Evolutionary conservation across 2,113 vertebrate species (phyloP).

Genomic region (Oxyura jamaicensis): DNA sequence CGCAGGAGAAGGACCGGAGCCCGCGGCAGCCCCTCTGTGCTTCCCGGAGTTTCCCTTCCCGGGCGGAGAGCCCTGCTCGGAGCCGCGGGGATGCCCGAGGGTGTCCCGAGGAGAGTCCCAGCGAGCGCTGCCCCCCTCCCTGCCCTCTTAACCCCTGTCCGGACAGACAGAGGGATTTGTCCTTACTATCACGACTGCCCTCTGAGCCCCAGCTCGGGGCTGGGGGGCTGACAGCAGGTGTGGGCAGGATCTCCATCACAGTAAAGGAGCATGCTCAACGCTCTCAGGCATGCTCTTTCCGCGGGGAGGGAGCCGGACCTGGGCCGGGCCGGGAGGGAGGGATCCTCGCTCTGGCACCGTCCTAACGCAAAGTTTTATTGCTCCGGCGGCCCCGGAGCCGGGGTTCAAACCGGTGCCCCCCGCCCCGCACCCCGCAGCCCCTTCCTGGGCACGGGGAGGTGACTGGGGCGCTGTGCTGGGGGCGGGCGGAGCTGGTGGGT

Average conservation of each 20-base stretch:
- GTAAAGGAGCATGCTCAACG: slow-evolving; percentile 45
- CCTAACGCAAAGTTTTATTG: slow-evolving; percentile 32
- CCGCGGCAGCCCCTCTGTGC: not conserved
- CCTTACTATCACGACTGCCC: no score
- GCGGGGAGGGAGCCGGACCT: not conserved
- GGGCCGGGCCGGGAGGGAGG: not conserved
- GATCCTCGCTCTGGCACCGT: not conserved
- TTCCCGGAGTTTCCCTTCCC: not conserved
- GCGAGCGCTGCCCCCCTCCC: not conserved
- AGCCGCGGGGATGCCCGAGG: no score
- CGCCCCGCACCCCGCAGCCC: not conserved
- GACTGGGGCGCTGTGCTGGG: not conserved
- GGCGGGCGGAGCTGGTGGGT: not conserved
- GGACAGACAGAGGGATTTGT: not conserved
- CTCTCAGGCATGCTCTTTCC: slow-evolving; percentile 20
- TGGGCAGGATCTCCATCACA: not conserved
- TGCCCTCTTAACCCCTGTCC: no score
- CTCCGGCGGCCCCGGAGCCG: not conserved
- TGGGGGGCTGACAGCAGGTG: not conserved
- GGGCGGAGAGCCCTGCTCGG: no score
- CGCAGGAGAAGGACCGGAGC: not conserved
- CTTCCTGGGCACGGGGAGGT: not conserved
- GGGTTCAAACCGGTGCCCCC: no score
- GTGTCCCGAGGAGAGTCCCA: no score
- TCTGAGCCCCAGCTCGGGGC: not conserved